Evolutionary conservation across 2,888 invertebrate genomes (phyloP).

Genomic region (Hedychridium roseum): DNA sequence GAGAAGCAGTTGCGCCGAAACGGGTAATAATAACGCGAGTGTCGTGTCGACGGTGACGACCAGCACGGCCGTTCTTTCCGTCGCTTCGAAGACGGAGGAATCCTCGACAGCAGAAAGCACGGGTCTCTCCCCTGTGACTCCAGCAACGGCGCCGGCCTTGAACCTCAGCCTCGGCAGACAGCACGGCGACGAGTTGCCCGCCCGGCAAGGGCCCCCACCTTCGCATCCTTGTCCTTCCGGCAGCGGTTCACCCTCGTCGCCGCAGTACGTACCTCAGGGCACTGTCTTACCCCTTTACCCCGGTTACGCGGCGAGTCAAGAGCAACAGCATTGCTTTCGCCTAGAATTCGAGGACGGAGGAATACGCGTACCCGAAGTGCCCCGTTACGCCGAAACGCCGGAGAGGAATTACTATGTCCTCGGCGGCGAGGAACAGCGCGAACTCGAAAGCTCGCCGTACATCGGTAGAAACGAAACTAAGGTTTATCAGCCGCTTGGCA

Average conservation of each 20-base stretch:
- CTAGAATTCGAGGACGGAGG: conserved; percentile 25
- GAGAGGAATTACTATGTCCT: too few species aligned
- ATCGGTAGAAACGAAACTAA: conserved; percentile 31
- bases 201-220: conserved; percentile 47
- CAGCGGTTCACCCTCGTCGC: conserved; percentile 63
- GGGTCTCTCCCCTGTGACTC: conserved; percentile 44
- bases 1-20: conserved; percentile 74
- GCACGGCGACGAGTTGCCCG: conserved; percentile 60
- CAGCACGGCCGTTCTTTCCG: conserved; percentile 21
- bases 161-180: conserved; percentile 65
- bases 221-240: conserved; percentile 43
- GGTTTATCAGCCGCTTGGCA: conserved; percentile 39
- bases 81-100: conserved; percentile 31
- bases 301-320: conserved; percentile 30
- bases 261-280: conserved; percentile 60
- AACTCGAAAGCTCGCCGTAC: too few species aligned
- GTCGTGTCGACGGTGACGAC: conserved; percentile 18
- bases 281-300: conserved; percentile 20
- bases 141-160: conserved; percentile 61
- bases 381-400: conserved; percentile 19
- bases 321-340: conserved; percentile 20
- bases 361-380: conserved; percentile 22
- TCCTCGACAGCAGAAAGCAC: conserved; percentile 32
- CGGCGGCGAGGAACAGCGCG: too few species aligned
- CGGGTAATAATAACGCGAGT: conserved; percentile 16